phyloP scores from a whole-genome alignment of 2,797 vertebrate species.

The Protonibea diacanthus region DNA sequence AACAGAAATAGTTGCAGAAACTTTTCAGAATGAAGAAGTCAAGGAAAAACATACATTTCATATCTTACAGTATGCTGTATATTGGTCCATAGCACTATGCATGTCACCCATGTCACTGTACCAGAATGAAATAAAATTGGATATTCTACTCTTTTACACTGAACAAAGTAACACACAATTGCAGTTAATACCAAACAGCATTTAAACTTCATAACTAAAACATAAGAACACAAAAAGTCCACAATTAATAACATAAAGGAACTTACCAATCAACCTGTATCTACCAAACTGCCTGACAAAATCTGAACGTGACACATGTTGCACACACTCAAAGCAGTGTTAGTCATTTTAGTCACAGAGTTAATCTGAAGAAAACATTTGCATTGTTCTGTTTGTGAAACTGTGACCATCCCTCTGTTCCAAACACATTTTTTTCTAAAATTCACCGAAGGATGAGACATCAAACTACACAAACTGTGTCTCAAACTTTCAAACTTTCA shows the following conservation, averaged over 20 bases:
- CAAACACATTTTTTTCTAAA: neutral
- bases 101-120: neutral
- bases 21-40: neutral
- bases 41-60: neutral
- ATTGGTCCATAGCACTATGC: neutral
- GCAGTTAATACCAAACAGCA: neutral
- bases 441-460: neutral
- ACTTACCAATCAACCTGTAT: neutral
- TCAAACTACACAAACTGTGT: neutral
- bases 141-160: neutral
- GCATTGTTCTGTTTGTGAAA: slow-evolving; percentile 17
- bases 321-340: neutral
- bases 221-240: neutral
- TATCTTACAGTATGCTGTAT: neutral
- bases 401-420: slow-evolving; percentile 9
- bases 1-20: neutral
- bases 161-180: neutral
- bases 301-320: neutral
- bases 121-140: neutral
- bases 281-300: neutral
- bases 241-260: neutral
- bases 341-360: neutral
- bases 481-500: neutral
- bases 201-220: neutral
- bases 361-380: neutral